Conservation (phyloP, 2,888 invertebrate genomes). For the Dermolepida albohirtum region DNA sequence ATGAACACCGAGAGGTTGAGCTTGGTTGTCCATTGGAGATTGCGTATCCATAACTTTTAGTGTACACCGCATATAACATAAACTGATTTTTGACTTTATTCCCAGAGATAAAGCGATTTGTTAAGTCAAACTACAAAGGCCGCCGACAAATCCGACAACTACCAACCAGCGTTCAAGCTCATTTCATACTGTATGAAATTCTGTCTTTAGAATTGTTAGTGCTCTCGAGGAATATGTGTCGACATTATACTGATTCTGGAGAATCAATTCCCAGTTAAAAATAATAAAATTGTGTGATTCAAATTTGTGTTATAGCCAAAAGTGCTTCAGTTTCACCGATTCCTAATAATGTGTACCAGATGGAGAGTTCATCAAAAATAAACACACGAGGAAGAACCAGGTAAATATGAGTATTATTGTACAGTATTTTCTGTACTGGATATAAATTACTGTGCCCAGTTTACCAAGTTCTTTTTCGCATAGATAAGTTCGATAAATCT, state of each 20-base stretch:
- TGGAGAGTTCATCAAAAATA: constrained; percentile 34
- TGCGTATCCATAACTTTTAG: constrained; percentile 52
- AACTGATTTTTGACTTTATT: constrained; percentile 54
- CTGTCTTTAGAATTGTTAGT: constrained; percentile 37
- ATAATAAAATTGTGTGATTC: constrained; percentile 1
- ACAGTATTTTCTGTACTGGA: constrained; percentile 27
- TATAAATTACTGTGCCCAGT: constrained; percentile 35
- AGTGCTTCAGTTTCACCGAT: constrained; percentile 2
- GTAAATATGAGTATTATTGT: constrained; percentile 30
- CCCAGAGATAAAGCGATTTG: constrained; percentile 54
- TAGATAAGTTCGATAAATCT: too few species aligned
- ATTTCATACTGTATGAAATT: constrained; percentile 8
- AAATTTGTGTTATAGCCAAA: background rate
- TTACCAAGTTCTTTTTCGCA: background rate
- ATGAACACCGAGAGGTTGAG: constrained; percentile 49
- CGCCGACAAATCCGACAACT: constrained; percentile 41
- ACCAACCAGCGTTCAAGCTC: constrained; percentile 39
- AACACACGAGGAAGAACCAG: constrained; percentile 30
- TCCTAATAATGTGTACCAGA: constrained; percentile 7
- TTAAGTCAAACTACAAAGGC: constrained; percentile 50
- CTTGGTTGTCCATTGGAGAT: constrained; percentile 50
- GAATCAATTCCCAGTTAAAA: background rate
- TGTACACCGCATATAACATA: constrained; percentile 46
- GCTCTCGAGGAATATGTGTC: constrained; percentile 28
- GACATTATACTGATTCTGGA: background rate